Evolutionary conservation across 2,113 vertebrate genomes (phyloP), one percentile per base, ranked within the genome.

Genomic region (Carlito syrichta): DNA sequence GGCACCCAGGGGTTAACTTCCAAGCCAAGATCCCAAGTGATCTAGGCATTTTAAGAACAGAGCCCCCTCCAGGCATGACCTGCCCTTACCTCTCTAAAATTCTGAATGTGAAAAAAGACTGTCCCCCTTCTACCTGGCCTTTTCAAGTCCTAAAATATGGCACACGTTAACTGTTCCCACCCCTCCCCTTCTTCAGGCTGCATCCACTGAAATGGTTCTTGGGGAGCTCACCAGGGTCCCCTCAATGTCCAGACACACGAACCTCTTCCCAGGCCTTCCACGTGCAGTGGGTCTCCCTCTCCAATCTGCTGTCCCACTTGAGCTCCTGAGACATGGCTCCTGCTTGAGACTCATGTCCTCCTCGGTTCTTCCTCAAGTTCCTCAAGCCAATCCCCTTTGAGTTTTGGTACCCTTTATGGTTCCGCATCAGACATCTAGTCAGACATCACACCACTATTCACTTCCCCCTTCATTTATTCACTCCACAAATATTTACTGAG

Each of bases 371-470:
- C 27, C 11, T 50, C 38, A 3, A 12, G 30, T n/a, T 20, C 74
- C 11, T 82, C 68, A 6, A 14, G 8, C 22, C 71, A 19, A 7
- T 8, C 13, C 6, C 4, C 8, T 23, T 5, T 5, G 23, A 40
- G 69, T 35, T 17, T 0, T 19, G 13, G 27, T 32, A 17, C 17
- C 76, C 1, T 7, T 60, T 16, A 0, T n/a, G 35, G 12, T 27
- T 81, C 30, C 6, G 50, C 30, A 8, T 5, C 8, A 38, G 30
- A 38, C 19, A 45, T 30, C 62, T 45, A 32, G 30, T 40, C 73
- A 66, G 6, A 19, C 11, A 58, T 48, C 35, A 71, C 62, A 40
- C 27, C 3, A 17, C 5, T 1, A 9, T 4, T 50, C 30, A 13
- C 38, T 48, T 50, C 40, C 9, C 35, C 54, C n/a, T 69, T 11